Evolutionary conservation across 2,888 invertebrate species (phyloP).

Genomic region (Eretmocerus hayati): DNA sequence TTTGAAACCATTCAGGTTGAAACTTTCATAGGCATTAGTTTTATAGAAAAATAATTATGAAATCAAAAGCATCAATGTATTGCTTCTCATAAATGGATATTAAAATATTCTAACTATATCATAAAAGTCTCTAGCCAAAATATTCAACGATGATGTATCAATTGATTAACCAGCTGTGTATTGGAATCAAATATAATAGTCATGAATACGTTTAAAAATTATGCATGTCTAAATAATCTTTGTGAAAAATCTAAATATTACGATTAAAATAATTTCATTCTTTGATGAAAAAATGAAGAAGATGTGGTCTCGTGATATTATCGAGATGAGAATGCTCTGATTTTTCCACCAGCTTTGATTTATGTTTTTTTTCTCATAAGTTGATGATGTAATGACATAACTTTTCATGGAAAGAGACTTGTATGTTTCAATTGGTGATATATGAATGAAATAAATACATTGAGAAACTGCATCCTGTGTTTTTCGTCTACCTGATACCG

Average conservation of each 20-base stretch:
- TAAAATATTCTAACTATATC: conserved; percentile 15
- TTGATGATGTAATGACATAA: too few species aligned
- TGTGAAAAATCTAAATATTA: conserved; percentile 14
- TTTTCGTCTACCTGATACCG: background rate
- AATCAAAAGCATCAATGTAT: conserved; percentile 18
- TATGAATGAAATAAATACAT: conserved; percentile 34
- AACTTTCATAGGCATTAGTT: conserved; percentile 14
- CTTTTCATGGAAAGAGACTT: conserved; percentile 34
- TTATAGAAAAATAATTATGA: conserved; percentile 13
- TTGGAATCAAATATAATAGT: background rate
- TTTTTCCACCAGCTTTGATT: conserved; percentile 29
- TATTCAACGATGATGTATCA: background rate
- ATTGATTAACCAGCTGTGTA: background rate
- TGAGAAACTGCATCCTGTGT: conserved; percentile 14
- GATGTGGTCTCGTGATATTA: conserved; percentile 16
- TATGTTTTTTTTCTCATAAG: conserved; percentile 26
- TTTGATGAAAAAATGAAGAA: too few species aligned
- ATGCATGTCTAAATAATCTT: conserved; percentile 8
- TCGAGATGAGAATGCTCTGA: too few species aligned
- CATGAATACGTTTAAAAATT: background rate
- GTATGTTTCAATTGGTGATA: conserved; percentile 37
- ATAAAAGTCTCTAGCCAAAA: conserved; percentile 11
- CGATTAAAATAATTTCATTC: background rate
- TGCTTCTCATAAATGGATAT: conserved; percentile 17
- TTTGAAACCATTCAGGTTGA: conserved; percentile 4